These are phyloP conservation scores for Acrobasis repandana DNA, from an alignment of 2,888 invertebrate species.

Conservation along the genomic window DNA sequence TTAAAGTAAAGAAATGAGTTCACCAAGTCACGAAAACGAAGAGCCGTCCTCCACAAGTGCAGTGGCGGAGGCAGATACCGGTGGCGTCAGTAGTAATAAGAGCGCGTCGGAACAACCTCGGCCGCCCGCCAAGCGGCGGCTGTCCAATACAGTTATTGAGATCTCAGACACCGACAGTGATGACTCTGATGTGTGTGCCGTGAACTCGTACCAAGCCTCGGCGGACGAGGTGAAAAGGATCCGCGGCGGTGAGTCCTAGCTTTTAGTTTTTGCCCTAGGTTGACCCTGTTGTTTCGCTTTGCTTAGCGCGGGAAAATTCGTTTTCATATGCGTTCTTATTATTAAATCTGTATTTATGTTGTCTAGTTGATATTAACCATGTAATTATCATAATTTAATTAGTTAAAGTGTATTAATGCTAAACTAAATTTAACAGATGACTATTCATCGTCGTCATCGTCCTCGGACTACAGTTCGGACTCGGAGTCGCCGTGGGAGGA, in stretches of 20 bases:
- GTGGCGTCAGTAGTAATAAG: constrained; percentile 41
- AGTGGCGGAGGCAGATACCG: constrained; percentile 43
- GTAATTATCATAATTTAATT: constrained; percentile 12
- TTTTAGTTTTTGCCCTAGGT: no score
- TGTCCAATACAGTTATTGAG: constrained; percentile 65
- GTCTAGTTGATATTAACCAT: no score
- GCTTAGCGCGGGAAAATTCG: constrained; percentile 58
- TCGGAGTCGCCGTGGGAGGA: constrained; percentile 73
- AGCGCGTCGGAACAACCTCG: constrained; percentile 44
- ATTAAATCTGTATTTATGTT: neutral
- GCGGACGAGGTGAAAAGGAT: constrained; percentile 78
- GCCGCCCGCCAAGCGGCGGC: constrained; percentile 72
- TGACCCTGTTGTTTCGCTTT: constrained; percentile 15
- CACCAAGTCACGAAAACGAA: constrained; percentile 65
- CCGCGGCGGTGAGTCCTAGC: constrained; percentile 62
- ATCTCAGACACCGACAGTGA: constrained; percentile 78
- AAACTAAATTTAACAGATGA: constrained; percentile 48
- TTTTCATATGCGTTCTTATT: neutral
- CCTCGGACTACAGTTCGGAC: constrained; percentile 72
- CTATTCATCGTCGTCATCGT: constrained; percentile 69
- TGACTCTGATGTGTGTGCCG: constrained; percentile 79
- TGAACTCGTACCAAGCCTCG: constrained; percentile 75
- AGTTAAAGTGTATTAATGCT: constrained; percentile 13
- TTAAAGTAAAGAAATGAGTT: constrained; percentile 65
- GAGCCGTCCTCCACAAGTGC: constrained; percentile 61